Evolutionary conservation across 2,888 invertebrate genomes (phyloP).

Genomic region (Lysandra bellargus): DNA sequence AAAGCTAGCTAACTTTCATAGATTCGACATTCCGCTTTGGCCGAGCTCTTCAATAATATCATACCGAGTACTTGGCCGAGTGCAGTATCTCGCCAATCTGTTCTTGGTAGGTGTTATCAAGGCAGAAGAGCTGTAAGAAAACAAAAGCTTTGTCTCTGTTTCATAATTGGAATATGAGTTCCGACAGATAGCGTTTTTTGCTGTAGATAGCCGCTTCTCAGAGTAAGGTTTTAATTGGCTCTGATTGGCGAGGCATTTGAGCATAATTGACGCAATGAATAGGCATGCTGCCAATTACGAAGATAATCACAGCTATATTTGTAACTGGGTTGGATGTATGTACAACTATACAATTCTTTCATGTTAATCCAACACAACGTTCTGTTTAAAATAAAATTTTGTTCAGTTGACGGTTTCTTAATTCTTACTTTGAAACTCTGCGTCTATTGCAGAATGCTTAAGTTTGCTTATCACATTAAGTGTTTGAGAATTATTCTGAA

Average conservation of each 20-base stretch:
- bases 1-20: too few relatives aligned
- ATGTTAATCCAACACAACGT: neutral
- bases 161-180: constrained; percentile 7
- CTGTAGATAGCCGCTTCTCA: neutral
- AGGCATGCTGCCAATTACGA: constrained; percentile 13
- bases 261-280: constrained; percentile 18
- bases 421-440: too few relatives aligned
- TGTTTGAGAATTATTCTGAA: neutral
- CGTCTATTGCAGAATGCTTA: neutral
- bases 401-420: too few relatives aligned
- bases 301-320: constrained; percentile 15
- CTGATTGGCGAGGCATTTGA: constrained; percentile 25
- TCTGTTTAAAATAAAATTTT: too few relatives aligned
- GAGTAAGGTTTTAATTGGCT: constrained; percentile 21
- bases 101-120: too few relatives aligned
- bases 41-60: too few relatives aligned
- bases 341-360: neutral
- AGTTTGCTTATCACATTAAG: neutral
- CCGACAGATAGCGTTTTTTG: neutral
- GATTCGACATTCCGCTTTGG: too few relatives aligned
- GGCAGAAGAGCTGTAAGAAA: neutral
- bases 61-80: too few relatives aligned
- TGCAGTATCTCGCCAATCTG: too few relatives aligned
- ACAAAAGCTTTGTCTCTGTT: neutral
- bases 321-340: neutral